Percentiles rank a stretch among this genome's conserved stretches.
Evolutionary conservation across 2,113 vertebrate species (phyloP).

Genomic region (Syrmaticus mikado): DNA sequence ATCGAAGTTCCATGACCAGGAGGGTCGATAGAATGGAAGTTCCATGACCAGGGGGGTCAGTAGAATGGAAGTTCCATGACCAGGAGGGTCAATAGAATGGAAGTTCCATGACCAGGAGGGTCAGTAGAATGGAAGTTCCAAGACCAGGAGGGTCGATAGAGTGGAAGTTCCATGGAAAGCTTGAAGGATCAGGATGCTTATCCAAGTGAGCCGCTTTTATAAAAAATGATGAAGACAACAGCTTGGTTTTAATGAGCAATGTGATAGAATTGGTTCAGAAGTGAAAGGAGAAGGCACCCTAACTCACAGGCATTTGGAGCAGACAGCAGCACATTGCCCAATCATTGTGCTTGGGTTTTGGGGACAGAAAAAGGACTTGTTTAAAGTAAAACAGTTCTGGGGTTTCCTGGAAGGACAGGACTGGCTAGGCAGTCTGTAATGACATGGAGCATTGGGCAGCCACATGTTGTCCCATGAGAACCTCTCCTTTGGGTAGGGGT

Average conservation of each 20-base stretch:
- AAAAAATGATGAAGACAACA: not conserved
- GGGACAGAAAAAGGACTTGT: not conserved
- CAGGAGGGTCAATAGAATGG: not conserved
- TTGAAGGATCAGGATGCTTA: not conserved
- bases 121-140: too few species aligned
- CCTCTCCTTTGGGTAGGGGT: not conserved
- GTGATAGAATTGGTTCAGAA: not conserved
- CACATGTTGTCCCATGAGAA: fast-evolving
- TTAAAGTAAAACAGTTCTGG: not conserved
- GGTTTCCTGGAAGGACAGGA: too few species aligned
- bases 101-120: not conserved
- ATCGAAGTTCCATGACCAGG: not conserved
- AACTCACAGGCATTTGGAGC: not conserved
- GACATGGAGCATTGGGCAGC: too few species aligned
- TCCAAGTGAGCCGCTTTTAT: not conserved
- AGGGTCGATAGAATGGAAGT: not conserved
- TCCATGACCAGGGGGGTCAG: not conserved
- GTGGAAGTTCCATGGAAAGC: not conserved
- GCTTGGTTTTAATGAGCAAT: not conserved
- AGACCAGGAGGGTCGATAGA: not conserved
- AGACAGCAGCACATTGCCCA: not conserved
- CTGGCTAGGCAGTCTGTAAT: not conserved
- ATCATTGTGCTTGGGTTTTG: not conserved
- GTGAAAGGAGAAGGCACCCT: not conserved
- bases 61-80: not conserved